Conservation (phyloP, 2,797 vertebrate species). For the Manis crassicaudata region DNA sequence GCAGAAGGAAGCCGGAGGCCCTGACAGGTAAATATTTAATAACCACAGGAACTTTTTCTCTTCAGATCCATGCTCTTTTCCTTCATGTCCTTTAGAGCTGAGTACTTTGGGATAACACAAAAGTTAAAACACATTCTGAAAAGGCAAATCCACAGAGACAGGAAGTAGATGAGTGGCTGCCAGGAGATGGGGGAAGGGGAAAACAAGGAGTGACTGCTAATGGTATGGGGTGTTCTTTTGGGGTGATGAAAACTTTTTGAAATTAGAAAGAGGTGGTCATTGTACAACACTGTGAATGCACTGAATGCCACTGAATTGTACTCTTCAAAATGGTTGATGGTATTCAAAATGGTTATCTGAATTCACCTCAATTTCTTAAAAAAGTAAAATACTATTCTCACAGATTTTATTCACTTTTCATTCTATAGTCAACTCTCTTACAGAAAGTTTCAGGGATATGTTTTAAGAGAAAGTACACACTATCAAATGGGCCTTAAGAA, state of each 20-base stretch:
- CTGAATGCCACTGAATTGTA: not conserved
- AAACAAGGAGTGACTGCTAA: not conserved
- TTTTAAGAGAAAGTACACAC: not conserved
- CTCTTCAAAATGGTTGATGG: not conserved
- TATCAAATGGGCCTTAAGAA: not conserved
- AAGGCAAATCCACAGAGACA: not conserved
- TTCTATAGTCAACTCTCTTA: constrained; percentile 49
- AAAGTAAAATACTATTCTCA: not conserved
- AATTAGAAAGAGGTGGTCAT: not conserved
- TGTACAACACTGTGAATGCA: not conserved
- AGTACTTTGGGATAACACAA: constrained; percentile 58
- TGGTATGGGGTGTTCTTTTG: not conserved
- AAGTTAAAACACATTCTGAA: constrained; percentile 33
- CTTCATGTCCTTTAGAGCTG: not conserved
- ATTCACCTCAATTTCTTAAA: not conserved
- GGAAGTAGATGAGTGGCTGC: not conserved
- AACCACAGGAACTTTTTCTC: not conserved
- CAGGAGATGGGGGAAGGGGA: not conserved
- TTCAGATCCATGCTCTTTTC: not conserved
- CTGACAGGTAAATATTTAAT: constrained; percentile 31
- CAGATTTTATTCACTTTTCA: constrained; percentile 51
- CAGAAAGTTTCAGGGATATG: not conserved
- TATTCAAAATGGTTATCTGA: not conserved
- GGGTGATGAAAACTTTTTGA: not conserved
- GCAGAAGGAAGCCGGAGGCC: constrained; percentile 22